Evolutionary conservation across 2,797 vertebrate genomes (phyloP).

Genomic region (Astyanax mexicanus): DNA sequence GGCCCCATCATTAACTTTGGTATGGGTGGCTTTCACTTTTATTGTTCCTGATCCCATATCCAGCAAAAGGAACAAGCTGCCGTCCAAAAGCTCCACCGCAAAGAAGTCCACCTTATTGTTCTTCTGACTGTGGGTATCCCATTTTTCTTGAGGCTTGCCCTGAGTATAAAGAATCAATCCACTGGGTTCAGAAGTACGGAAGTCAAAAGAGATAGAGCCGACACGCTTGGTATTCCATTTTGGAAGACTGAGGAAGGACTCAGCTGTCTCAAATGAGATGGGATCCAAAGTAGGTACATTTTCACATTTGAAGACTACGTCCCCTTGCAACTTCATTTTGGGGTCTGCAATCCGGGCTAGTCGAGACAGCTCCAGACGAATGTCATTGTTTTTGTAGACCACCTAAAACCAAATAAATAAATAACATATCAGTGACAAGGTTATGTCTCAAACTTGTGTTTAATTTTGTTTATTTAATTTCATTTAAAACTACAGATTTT

Average conservation of each 20-base stretch:
- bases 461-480: too few species aligned
- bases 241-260: slow-evolving; percentile 94
- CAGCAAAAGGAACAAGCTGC: slow-evolving; percentile 91
- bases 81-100: slow-evolving; percentile 94
- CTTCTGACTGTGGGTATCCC: slow-evolving; percentile 90
- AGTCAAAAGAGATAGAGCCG: slow-evolving; percentile 98
- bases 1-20: slow-evolving; percentile 94
- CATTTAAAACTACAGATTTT: too few species aligned
- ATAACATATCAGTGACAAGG: neutral
- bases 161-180: slow-evolving; percentile 97
- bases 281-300: slow-evolving; percentile 95
- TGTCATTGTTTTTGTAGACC: slow-evolving; percentile 99
- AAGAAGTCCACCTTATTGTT: slow-evolving; percentile 98
- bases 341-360: slow-evolving; percentile 94
- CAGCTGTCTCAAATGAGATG: slow-evolving; percentile 94
- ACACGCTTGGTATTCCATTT: slow-evolving; percentile 98
- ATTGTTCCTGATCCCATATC: slow-evolving; percentile 99
- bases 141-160: slow-evolving; percentile 93
- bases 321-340: slow-evolving; percentile 99
- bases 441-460: neutral
- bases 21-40: slow-evolving; percentile 96
- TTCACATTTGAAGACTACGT: slow-evolving; percentile 94
- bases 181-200: slow-evolving; percentile 94
- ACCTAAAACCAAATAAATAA: slow-evolving; percentile 78
- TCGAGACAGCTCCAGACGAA: slow-evolving; percentile 94